These are phyloP conservation scores for Tonatia bakeri DNA, from an alignment of 2,113 vertebrate species.

Conservation along the genomic window DNA sequence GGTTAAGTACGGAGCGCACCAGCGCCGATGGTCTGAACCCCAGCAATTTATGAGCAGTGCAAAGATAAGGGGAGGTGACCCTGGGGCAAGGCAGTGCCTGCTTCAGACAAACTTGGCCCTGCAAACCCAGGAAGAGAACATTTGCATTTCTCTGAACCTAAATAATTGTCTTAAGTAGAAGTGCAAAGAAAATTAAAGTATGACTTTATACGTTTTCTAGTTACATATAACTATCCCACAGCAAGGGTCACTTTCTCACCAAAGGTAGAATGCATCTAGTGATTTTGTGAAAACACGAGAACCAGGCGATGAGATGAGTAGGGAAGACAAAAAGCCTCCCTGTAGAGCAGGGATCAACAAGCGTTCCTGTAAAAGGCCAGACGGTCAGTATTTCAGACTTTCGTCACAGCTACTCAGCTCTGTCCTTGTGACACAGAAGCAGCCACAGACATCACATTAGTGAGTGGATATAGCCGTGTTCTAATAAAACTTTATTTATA, in stretches of 20 bases:
- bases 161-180: neutral
- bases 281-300: neutral
- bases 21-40: rapidly evolving
- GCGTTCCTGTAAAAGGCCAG: neutral
- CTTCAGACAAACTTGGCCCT: neutral
- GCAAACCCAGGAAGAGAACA: neutral
- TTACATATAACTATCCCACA: neutral
- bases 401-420: neutral
- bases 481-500: slow-evolving; percentile 1
- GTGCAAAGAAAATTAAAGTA: neutral
- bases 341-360: neutral
- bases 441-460: neutral
- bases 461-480: neutral
- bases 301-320: neutral
- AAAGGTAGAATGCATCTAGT: neutral
- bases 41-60: neutral
- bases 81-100: neutral
- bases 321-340: neutral
- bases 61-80: neutral
- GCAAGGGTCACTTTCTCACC: neutral
- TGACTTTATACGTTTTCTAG: neutral
- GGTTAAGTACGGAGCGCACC: neutral
- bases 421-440: neutral
- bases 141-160: neutral
- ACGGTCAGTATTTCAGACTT: neutral